Evolutionary conservation across 2,797 vertebrate genomes (phyloP), one percentile per base, ranked within the genome.

Genomic region (Chaenodraco wilsoni): DNA sequence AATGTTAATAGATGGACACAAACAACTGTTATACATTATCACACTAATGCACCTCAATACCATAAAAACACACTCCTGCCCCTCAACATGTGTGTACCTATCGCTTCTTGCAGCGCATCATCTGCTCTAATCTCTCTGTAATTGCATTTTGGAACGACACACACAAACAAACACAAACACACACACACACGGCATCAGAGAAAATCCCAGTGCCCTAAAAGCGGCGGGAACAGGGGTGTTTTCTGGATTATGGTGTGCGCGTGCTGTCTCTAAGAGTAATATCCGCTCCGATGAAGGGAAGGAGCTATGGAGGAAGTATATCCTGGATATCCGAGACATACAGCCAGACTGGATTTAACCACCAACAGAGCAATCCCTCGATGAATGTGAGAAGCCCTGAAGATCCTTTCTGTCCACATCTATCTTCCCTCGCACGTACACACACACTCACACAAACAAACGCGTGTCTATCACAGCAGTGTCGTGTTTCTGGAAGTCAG

Each of bases 401-500:
- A 87, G 81, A 89, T 84, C 65, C 57, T 48, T 27, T 69, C 71
- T 72, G 62, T 75, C 74, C 73, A 48, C 72, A 80, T 86, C 74
- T 60, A 49, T 84, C 76, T 76, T 68, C 23, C 66, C 79, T 45
- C 9, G 13, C 58, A 23, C 37, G 64, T 60, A 63, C 55, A 75
- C 49, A 63, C 55, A 75, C 49, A 57, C 51, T 21, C 60, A 66
- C 78, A 3, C 23, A 27, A 0, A 58, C 67, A 82, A 17, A 72
- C 9, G 27, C 67, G 37, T 78, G 78, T 79, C 78, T 74, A 79
- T 90, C 82, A 86, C 79, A 78, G 79, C 50, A 44, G 88, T 87
- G 84, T 91, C 83, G 72, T 82, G 82, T 92, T 94, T 91, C 88
- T 76, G 68, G 61, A 72, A 82, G 88, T 94, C 91, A 92, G 93